These are phyloP conservation scores for Drosophila kuntzei DNA, from an alignment of 2,888 invertebrate genomes.

Conservation along the genomic window DNA sequence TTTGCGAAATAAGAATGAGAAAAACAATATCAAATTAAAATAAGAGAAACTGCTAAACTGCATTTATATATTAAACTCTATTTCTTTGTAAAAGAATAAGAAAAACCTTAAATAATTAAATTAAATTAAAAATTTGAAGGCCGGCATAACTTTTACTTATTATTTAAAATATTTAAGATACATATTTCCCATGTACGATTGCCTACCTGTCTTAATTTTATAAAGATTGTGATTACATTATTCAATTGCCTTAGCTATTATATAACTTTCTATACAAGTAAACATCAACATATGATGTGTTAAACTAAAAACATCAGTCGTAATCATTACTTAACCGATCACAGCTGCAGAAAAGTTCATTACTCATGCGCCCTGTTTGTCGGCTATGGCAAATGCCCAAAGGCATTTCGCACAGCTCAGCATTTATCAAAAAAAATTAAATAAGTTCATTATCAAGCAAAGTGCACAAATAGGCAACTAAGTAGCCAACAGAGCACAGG, in stretches of 20 bases:
- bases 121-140: slow-evolving; percentile 2
- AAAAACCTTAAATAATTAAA: neutral
- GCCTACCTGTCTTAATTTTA: slow-evolving; percentile 2
- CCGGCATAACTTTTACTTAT: neutral
- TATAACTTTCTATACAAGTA: slow-evolving; percentile 36
- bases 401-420: slow-evolving; percentile 43
- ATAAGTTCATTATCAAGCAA: slow-evolving; percentile 75
- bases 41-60: neutral
- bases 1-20: neutral
- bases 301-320: slow-evolving; percentile 44
- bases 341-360: slow-evolving; percentile 42
- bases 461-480: slow-evolving; percentile 52
- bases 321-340: slow-evolving; percentile 51
- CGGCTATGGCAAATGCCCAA: slow-evolving; percentile 24
- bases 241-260: slow-evolving; percentile 49
- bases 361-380: slow-evolving; percentile 54
- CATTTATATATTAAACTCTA: slow-evolving; percentile 2
- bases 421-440: slow-evolving; percentile 35
- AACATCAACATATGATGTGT: slow-evolving; percentile 30
- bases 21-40: too few relatives aligned
- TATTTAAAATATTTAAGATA: slow-evolving; percentile 3
- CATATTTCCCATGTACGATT: neutral
- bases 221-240: slow-evolving; percentile 40
- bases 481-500: slow-evolving; percentile 43
- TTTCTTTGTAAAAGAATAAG: neutral